A percentile compares a stretch with the other conserved stretches of the same genome.
Conservation (phyloP, 2,888 invertebrate species). For the Mythimna lalbum region DNA sequence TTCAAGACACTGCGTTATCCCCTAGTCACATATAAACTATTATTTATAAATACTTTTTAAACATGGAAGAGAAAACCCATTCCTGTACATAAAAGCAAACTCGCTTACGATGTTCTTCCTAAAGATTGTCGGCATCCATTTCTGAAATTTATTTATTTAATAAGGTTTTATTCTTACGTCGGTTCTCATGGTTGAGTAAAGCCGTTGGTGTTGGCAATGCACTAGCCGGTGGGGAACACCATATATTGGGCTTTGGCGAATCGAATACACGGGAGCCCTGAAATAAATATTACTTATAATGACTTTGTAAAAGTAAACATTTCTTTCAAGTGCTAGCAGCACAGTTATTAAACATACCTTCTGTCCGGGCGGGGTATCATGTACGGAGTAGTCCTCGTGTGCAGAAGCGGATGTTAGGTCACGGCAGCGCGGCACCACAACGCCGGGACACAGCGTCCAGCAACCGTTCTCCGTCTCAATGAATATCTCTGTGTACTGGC, state of each 20-base stretch:
- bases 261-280: conserved; percentile 88
- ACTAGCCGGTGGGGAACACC: conserved; percentile 88
- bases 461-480: conserved; percentile 58
- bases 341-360: conserved; percentile 73
- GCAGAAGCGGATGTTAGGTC: conserved; percentile 58
- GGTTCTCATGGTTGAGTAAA: conserved; percentile 80
- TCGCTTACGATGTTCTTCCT: too few species aligned
- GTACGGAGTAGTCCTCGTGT: conserved; percentile 82
- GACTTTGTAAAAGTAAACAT: background rate
- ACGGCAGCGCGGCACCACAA: conserved; percentile 72
- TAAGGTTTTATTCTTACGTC: conserved; percentile 76
- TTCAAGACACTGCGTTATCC: too few species aligned
- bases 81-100: too few species aligned
- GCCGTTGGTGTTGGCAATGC: conserved; percentile 84
- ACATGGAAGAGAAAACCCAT: too few species aligned
- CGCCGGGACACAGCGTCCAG: conserved; percentile 76
- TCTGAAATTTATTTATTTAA: background rate
- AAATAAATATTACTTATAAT: conserved; percentile 30
- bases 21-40: too few species aligned
- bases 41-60: too few species aligned
- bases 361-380: conserved; percentile 88
- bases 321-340: background rate
- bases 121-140: too few species aligned
- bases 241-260: conserved; percentile 83
- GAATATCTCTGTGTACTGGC: conserved; percentile 77